Evolutionary conservation across 2,888 invertebrate genomes (phyloP).

Genomic region (Enoplolaimus lenunculus): DNA sequence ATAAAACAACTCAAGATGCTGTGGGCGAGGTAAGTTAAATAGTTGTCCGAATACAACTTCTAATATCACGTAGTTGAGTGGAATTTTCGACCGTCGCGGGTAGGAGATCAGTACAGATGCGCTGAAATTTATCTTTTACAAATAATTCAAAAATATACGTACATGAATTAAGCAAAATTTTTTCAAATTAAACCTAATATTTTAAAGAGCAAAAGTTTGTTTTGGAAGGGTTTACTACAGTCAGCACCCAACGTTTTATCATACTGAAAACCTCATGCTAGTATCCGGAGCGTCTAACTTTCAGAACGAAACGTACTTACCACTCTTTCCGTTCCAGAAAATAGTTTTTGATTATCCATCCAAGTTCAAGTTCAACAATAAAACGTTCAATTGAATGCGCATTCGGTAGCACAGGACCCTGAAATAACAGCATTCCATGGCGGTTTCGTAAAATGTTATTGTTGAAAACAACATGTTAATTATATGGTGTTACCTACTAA

Average conservation of each 20-base stretch:
- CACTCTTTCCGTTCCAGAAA: conserved; percentile 82
- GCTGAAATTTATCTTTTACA: no score
- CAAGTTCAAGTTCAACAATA: conserved; percentile 88
- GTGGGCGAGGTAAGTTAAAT: conserved; percentile 75
- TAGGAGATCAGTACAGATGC: conserved; percentile 79
- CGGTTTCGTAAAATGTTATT: no score
- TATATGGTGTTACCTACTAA: no score
- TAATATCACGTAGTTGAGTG: conserved; percentile 90
- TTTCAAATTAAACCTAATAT: no score
- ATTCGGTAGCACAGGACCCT: conserved; percentile 59
- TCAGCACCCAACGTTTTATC: no score
- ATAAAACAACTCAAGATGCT: conserved; percentile 77
- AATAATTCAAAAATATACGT: neutral
- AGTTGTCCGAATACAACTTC: conserved; percentile 81
- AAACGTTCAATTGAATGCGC: conserved; percentile 93
- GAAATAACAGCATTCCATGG: conserved; percentile 36
- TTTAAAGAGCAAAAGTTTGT: no score
- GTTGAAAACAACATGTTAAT: no score
- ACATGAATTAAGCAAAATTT: neutral
- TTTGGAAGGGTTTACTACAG: no score
- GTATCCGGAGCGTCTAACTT: no score
- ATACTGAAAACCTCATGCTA: no score
- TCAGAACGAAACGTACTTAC: no score
- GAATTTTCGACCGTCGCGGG: conserved; percentile 65
- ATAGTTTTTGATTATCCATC: conserved; percentile 76